Percentiles rank a stretch among this genome's conserved stretches.
phyloP scores from a whole-genome alignment of 2,113 vertebrate genomes.

The Promerops cafer region DNA sequence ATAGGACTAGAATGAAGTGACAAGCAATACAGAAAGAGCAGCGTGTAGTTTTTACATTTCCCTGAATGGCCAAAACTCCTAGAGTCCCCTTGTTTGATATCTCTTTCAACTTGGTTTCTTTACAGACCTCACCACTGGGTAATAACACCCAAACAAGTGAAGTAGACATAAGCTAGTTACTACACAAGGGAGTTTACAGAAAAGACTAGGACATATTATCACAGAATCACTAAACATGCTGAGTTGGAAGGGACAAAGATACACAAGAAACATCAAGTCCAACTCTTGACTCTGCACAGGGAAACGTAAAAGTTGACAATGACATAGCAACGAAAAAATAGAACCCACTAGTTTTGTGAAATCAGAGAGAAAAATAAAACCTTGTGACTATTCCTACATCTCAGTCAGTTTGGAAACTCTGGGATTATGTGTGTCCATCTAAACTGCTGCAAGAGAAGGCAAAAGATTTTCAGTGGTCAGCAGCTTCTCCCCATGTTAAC shows the following conservation, averaged over 20 bases:
- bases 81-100: background rate
- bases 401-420: background rate
- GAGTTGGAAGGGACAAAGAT: background rate
- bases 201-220: background rate
- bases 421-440: background rate
- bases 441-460: background rate
- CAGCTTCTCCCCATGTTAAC: background rate
- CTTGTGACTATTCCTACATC: background rate
- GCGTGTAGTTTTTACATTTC: background rate
- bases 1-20: background rate
- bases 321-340: background rate
- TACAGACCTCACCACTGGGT: background rate
- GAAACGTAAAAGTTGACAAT: background rate
- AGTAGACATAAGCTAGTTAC: background rate
- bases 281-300: background rate
- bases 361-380: background rate
- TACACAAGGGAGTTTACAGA: accelerated
- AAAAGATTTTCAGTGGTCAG: background rate
- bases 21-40: background rate
- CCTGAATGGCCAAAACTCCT: background rate
- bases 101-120: background rate
- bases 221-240: background rate
- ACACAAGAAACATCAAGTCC: background rate
- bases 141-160: background rate
- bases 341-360: background rate